Evolutionary conservation across 2,797 vertebrate species (phyloP), one percentile per base, ranked within the genome.

Genomic region (Todus mexicanus): DNA sequence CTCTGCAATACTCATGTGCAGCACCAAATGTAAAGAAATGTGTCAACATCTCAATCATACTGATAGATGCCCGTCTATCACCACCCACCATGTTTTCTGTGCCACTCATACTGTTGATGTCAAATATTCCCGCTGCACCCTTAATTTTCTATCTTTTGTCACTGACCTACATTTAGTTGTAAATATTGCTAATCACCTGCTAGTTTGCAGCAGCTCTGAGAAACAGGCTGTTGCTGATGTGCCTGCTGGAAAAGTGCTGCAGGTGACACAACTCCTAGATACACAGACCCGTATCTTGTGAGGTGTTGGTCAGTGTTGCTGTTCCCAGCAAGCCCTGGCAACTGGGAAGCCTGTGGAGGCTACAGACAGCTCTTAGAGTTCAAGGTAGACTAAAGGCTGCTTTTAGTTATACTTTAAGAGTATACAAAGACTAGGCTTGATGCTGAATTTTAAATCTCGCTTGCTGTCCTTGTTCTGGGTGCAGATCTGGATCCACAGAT

Each of bases 271-370:
- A 15, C 48, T 82, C n/a, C 26, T 20, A 45, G 43, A 35, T 7
- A 47, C 13, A 37, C 75, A 64, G 53, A 25, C 14, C 12, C 0
- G 0, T 23, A 7, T 20, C 47, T 20, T 27, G 22, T 45, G 59
- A 68, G 22, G 22, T 51, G 57, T 10, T 60, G 59, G 35, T 35
- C 50, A 47, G 8, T 6, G 33, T 4, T 64, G 26, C 70, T 83
- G 35, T 35, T 77, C 19, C 25, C 48, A 84, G 71, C 27, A 76
- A 68, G n/a, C 31, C 45, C 38, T 60, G 50, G 61, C 33, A 59
- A 53, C 57, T 53, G 43, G 33, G 54, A 75, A 89, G 16, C 31
- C 65, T 69, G 74, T 43, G 40, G 27, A 61, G 20, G 27, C 65
- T 74, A 35, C 22, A 26, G 27, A 11, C 31, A 68, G 37, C 37